Evolutionary conservation across 2,797 vertebrate species (phyloP), one percentile per base, ranked within the genome.

Genomic region (Buphagus erythrorhynchus): DNA sequence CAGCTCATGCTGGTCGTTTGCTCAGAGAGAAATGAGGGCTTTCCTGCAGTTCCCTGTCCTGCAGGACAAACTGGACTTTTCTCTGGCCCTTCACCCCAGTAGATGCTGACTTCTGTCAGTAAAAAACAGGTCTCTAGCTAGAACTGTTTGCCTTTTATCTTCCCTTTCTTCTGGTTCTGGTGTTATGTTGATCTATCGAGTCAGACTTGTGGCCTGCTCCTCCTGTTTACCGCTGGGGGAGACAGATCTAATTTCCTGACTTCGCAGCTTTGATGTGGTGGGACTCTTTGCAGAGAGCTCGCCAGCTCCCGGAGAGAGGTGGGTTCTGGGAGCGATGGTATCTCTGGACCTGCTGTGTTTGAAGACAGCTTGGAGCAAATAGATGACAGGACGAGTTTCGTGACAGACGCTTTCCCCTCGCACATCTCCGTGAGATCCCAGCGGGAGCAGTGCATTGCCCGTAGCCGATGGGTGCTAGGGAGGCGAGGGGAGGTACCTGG

Each of bases 401-500:
- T 63, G 69, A 29, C 61, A 55, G 17, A 12, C 8, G 33, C 43
- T 65, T 87, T 71, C 10, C 31, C 19, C 45, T 65, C 3, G 1
- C 26, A 1, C 7, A 1, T n/a, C 18, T n/a, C 36, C 10, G 5
- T 25, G 63, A 13, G 20, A 31, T 45, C 22, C 18, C 38, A 14
- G 58, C 31, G 16, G 40, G 28, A 58, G 1, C 45, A 4, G 5
- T 0, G 0, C 20, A 0, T 5, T 16, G 26, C 16, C 35, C 31
- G 29, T 7, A 13, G 76, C n/a, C 26, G 9, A 5, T 1, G 46
- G 42, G 13, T 8, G 3, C 5, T 6, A 7, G 33, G 19, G 55
- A 33, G 54, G 24, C 6, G 2, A 16, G 7, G 19, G 0, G 7
- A 6, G 10, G 26, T 24, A 9, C 20, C 35, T 18, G 10, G 25